phyloP scores from a whole-genome alignment of 1,140 invertebrate species.

The Microplitis mediator region DNA sequence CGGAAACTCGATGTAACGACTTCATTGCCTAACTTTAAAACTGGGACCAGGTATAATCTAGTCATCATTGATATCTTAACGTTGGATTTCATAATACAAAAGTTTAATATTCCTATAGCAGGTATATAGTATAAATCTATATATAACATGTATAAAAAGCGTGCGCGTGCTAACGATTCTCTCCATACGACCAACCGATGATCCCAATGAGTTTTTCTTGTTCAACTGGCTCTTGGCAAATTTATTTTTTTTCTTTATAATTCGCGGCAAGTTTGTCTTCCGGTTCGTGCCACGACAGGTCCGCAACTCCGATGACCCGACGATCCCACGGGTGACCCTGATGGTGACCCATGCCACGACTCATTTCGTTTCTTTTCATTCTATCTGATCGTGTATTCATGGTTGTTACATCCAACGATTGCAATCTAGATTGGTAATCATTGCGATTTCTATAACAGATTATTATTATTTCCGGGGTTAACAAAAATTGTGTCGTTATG shows the following conservation, averaged over 20 bases:
- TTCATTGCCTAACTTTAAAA: conserved; percentile 13
- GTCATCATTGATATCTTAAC: conserved; percentile 21
- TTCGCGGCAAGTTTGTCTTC: conserved; percentile 20
- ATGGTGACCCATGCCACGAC: conserved; percentile 9
- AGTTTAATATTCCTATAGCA: not conserved
- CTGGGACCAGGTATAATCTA: conserved; percentile 11
- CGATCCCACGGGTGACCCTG: conserved; percentile 29
- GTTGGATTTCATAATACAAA: conserved; percentile 10
- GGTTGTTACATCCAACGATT: conserved; percentile 13
- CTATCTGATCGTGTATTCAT: conserved; percentile 22
- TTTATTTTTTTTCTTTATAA: not conserved
- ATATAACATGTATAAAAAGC: not conserved
- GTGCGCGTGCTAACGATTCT: conserved; percentile 27
- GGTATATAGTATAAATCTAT: not conserved
- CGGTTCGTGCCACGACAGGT: conserved; percentile 25
- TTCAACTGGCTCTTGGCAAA: not conserved
- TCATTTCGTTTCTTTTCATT: conserved; percentile 21
- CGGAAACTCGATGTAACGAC: conserved; percentile 29
- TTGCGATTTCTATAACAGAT: not conserved
- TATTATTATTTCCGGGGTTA: conserved; percentile 29
- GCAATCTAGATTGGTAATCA: conserved; percentile 27
- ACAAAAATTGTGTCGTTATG: not conserved
- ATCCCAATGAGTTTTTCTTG: conserved; percentile 11
- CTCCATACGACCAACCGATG: not conserved
- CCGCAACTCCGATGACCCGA: conserved; percentile 25